Conservation (phyloP, 2,797 vertebrate species). For the Benthosema pterotum region DNA sequence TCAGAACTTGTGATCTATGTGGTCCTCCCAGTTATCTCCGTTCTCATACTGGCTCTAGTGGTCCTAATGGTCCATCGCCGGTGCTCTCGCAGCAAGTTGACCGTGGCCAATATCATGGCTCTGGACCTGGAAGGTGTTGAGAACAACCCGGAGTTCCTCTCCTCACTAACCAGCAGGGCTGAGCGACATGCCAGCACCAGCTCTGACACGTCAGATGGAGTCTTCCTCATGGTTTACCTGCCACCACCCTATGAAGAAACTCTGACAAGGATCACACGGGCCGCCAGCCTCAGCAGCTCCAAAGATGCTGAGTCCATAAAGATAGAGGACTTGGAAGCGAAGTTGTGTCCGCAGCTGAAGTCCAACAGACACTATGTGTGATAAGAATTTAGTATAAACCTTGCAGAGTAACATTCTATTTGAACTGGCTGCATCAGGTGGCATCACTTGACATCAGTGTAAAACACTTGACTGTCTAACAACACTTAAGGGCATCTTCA, state of each 20-base stretch:
- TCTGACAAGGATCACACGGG: slow-evolving; percentile 77
- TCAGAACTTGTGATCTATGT: slow-evolving; percentile 62
- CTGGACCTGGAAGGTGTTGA: slow-evolving; percentile 69
- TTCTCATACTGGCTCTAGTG: slow-evolving; percentile 59
- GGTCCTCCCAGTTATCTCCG: slow-evolving; percentile 43
- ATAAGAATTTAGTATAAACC: slow-evolving; percentile 10
- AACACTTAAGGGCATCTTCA: too few species aligned
- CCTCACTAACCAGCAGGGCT: slow-evolving; percentile 64
- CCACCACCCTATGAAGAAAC: slow-evolving; percentile 89
- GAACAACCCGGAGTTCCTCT: slow-evolving; percentile 66
- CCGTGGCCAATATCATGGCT: slow-evolving; percentile 63
- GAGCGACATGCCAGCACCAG: slow-evolving; percentile 74
- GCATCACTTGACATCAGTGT: too few species aligned
- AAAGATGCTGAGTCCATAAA: slow-evolving; percentile 70
- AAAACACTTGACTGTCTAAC: too few species aligned
- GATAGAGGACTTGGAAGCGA: slow-evolving; percentile 70
- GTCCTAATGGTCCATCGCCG: slow-evolving; percentile 50
- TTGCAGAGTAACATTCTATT: not conserved
- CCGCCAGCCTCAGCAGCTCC: slow-evolving; percentile 76
- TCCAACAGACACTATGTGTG: slow-evolving; percentile 57
- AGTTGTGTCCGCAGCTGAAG: slow-evolving; percentile 68
- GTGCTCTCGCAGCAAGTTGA: slow-evolving; percentile 62
- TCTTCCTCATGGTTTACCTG: slow-evolving; percentile 80
- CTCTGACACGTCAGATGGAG: slow-evolving; percentile 72
- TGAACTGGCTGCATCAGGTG: too few species aligned